A percentile compares a stretch with the other conserved stretches of the same genome.
Conservation (phyloP, 2,888 invertebrate genomes). For the Bombylius major region DNA sequence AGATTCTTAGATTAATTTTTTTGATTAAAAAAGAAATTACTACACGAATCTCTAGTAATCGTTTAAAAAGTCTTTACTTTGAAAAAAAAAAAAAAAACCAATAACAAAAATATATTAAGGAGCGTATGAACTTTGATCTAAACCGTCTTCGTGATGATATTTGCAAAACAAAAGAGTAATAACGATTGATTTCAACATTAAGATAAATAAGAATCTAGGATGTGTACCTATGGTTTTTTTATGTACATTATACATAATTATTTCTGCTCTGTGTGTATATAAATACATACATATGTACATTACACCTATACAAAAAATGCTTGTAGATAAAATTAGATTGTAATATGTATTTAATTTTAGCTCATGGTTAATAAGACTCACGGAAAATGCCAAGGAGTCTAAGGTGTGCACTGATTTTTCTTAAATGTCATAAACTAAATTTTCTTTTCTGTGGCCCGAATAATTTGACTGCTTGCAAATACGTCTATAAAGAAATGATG, state of each 20-base stretch:
- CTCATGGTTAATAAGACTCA: background rate
- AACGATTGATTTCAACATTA: constrained; percentile 1
- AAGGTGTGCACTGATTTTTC: constrained; percentile 5
- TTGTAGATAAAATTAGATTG: no score
- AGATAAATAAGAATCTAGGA: constrained; percentile 1
- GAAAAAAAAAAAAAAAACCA: background rate
- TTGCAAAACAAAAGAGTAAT: constrained; percentile 7
- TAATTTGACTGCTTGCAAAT: no score
- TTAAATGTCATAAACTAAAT: constrained; percentile 1
- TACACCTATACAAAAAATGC: no score
- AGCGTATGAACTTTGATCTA: constrained; percentile 5
- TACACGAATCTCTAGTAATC: background rate
- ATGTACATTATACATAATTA: no score
- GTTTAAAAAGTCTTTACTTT: background rate
- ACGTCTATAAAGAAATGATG: no score
- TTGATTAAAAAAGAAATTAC: no score
- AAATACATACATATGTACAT: no score
- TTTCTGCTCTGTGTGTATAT: no score
- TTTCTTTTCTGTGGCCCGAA: no score
- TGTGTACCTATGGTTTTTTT: no score
- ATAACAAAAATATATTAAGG: background rate
- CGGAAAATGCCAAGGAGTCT: constrained; percentile 4
- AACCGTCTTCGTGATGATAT: constrained; percentile 4
- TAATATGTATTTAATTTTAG: background rate
- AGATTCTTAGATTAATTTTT: no score